Base-by-base conservation (phyloP, 2,888 invertebrate species). In the Pterostichus niger region DNA sequence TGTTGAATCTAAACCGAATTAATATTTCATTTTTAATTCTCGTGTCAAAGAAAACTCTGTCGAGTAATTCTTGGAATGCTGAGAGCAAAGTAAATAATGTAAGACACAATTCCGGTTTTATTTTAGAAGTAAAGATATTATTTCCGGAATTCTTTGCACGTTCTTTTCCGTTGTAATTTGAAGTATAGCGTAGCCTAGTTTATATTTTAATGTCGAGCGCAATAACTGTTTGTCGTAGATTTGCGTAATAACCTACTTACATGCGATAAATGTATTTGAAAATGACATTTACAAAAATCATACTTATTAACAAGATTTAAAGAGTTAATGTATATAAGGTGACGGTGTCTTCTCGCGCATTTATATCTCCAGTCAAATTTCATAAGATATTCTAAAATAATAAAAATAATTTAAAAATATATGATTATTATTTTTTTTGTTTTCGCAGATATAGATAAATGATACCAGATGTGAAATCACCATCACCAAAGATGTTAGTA, bases 211-310 rank as follows among this genome's bases (percentile, higher is more conserved):
- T 35, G 64, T 64, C 64, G 33, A 33, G 13, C 64, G 64, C 35
- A 33, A 64, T 64, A 64, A 64, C 64, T 64, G 64, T 64, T 61
- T 35, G 64, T 31, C 64, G 35, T 64, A 9, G 35, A 64, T 33
- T 35, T 35, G 64, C 64, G 64, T 64, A 64, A 64, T 64, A 64
- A 64, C 64, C 64, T 64, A 64, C 64, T 64, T 64, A 61, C 61
- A 61, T 61, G 61, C 61, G 33, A 61, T 61, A 33, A 61, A 61
- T 33, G 61, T 6, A 64, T 64, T 64, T 64, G 35, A 64, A 64
- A 64, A 64, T 35, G 64, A 64, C 64, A 64, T 35, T 64, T 10
- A n/a, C 35, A 24, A 24, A 24, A 24, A 24, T 3, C 4, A n/a
- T 24, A 31, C 33, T 35, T 64, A 31, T 64, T 35, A 10, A 13